Conservation (phyloP, 1,140 invertebrate genomes). For the Rhyacophila brunnea region DNA sequence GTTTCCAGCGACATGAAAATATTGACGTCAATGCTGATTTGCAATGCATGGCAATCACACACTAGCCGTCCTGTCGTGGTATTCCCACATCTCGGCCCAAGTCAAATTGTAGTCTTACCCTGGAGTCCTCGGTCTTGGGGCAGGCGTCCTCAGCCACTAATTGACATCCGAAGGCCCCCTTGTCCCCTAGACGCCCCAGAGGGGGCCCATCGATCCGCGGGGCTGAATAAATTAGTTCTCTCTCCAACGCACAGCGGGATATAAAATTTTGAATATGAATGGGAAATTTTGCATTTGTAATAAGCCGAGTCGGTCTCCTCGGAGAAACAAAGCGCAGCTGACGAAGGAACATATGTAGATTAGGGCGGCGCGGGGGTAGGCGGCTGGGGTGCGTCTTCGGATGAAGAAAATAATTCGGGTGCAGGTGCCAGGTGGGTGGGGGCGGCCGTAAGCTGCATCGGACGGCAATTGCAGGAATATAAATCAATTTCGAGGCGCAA, state of each 20-base stretch:
- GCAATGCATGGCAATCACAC: not conserved
- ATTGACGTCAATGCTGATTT: no score
- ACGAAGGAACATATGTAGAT: conserved; percentile 65
- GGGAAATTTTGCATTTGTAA: conserved; percentile 81
- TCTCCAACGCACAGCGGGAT: conserved; percentile 63
- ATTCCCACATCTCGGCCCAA: not conserved
- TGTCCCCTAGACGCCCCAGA: conserved; percentile 40
- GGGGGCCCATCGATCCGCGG: conserved; percentile 32
- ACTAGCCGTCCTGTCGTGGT: not conserved
- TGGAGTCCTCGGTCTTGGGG: not conserved
- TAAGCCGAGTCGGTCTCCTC: conserved; percentile 53
- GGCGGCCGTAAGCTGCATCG: not conserved
- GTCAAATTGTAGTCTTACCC: conserved; percentile 24
- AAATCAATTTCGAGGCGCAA: no score
- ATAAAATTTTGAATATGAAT: conserved; percentile 89
- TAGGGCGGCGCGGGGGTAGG: conserved; percentile 38
- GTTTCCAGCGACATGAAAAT: no score
- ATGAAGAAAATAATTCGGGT: conserved; percentile 12
- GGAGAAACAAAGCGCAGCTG: conserved; percentile 63
- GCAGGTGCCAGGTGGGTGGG: conserved; percentile 14
- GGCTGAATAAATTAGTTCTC: conserved; percentile 64
- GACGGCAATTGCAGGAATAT: no score
- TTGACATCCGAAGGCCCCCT: conserved; percentile 29
- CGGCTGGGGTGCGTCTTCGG: not conserved
- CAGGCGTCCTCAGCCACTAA: conserved; percentile 20